Conservation (phyloP, 2,888 invertebrate genomes). For the Acanthopleura granulata region DNA sequence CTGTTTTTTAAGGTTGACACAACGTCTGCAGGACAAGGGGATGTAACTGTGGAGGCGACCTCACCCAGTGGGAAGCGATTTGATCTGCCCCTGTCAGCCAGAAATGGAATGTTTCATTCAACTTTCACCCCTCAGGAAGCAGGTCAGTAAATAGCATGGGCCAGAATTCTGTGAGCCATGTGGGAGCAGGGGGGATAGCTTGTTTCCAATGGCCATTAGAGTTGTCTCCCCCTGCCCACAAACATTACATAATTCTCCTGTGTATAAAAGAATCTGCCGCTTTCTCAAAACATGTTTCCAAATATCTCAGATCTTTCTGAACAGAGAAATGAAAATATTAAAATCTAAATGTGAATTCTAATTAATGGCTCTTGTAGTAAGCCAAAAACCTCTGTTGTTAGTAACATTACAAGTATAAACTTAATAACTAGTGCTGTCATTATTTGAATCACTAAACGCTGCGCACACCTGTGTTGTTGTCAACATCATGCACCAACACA, state of each 20-base stretch:
- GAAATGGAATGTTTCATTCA: constrained; percentile 80
- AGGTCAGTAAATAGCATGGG: constrained; percentile 72
- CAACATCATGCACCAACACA: too few species aligned
- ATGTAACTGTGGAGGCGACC: constrained; percentile 92
- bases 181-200: not conserved
- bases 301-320: too few species aligned
- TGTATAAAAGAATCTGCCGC: not conserved
- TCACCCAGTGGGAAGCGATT: constrained; percentile 89
- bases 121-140: constrained; percentile 98
- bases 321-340: too few species aligned
- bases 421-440: too few species aligned
- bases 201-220: not conserved
- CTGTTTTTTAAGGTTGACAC: constrained; percentile 75
- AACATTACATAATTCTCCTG: not conserved
- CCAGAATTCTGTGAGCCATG: not conserved
- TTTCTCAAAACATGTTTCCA: too few species aligned
- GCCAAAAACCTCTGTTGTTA: too few species aligned
- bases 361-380: too few species aligned
- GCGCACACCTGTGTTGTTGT: too few species aligned
- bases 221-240: not conserved
- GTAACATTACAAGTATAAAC: too few species aligned
- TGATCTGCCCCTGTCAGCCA: constrained; percentile 77
- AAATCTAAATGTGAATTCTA: too few species aligned
- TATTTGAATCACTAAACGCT: too few species aligned
- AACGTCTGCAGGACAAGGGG: constrained; percentile 75